Evolutionary conservation across 2,888 invertebrate genomes (phyloP).

Genomic region (Sinhomidia bicolor): DNA sequence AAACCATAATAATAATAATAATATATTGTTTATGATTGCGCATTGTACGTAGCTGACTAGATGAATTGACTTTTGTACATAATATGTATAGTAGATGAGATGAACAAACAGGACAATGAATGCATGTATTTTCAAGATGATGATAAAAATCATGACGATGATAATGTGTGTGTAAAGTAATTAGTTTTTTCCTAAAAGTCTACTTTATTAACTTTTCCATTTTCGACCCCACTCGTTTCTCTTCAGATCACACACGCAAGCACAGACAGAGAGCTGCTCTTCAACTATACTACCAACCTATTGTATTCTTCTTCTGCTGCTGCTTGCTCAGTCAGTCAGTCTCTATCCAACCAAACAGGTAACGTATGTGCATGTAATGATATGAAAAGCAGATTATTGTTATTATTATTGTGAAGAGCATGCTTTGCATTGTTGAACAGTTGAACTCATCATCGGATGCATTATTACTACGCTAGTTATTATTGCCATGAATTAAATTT

Average conservation of each 20-base stretch:
- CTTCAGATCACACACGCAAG: slow-evolving; percentile 41
- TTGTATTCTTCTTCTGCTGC: no score
- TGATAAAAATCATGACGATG: slow-evolving; percentile 11
- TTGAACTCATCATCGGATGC: slow-evolving; percentile 25
- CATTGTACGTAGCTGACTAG: not conserved
- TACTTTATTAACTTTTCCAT: slow-evolving; percentile 64
- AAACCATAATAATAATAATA: not conserved
- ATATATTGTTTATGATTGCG: not conserved
- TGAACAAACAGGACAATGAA: slow-evolving; percentile 13
- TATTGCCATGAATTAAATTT: slow-evolving; percentile 35
- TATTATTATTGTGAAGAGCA: not conserved
- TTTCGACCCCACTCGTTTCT: slow-evolving; percentile 55
- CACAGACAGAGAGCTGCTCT: not conserved
- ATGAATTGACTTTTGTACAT: not conserved
- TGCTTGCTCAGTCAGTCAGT: no score
- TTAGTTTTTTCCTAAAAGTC: slow-evolving; percentile 65
- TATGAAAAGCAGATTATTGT: not conserved
- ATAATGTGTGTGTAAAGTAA: slow-evolving; percentile 63
- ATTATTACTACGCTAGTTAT: slow-evolving; percentile 15
- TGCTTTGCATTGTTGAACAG: slow-evolving; percentile 39
- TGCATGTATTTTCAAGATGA: slow-evolving; percentile 14
- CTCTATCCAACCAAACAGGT: not conserved
- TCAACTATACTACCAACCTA: not conserved
- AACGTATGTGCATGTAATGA: not conserved
- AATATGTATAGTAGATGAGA: not conserved